Evolutionary conservation across 2,113 vertebrate species (phyloP).

Genomic region (Taxidea taxus): DNA sequence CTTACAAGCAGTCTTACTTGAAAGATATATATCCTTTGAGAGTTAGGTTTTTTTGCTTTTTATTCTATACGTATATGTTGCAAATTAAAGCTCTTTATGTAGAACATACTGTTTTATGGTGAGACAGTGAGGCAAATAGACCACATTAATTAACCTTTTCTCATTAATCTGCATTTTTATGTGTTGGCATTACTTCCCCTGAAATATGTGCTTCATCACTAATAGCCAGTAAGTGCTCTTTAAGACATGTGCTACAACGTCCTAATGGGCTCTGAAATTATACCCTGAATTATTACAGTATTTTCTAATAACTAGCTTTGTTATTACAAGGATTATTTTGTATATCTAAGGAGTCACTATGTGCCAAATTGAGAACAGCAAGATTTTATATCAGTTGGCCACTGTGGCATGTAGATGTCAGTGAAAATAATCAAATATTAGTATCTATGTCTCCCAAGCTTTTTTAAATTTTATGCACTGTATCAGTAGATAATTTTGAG

Average conservation of each 20-base stretch:
- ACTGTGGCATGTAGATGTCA: neutral
- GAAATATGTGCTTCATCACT: neutral
- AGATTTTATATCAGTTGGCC: neutral
- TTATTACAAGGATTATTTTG: constrained; percentile 3
- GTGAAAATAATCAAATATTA: neutral
- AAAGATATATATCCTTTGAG: neutral
- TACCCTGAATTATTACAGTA: neutral
- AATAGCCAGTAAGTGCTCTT: neutral
- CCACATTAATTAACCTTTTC: neutral
- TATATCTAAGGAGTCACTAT: neutral
- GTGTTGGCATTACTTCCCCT: neutral
- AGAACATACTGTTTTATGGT: neutral
- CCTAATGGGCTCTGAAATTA: neutral
- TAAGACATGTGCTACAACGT: neutral
- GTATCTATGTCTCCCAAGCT: neutral
- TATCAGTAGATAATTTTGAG: neutral
- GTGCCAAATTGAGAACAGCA: neutral
- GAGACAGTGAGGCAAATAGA: neutral
- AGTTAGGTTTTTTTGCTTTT: neutral
- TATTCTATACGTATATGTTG: neutral
- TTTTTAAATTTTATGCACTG: neutral
- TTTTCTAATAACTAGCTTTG: constrained; percentile 35
- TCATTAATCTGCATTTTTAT: neutral
- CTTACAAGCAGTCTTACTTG: neutral
- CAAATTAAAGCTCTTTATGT: constrained; percentile 3